phyloP scores from a whole-genome alignment of 2,113 vertebrate species.

The Crotalus helleri region DNA sequence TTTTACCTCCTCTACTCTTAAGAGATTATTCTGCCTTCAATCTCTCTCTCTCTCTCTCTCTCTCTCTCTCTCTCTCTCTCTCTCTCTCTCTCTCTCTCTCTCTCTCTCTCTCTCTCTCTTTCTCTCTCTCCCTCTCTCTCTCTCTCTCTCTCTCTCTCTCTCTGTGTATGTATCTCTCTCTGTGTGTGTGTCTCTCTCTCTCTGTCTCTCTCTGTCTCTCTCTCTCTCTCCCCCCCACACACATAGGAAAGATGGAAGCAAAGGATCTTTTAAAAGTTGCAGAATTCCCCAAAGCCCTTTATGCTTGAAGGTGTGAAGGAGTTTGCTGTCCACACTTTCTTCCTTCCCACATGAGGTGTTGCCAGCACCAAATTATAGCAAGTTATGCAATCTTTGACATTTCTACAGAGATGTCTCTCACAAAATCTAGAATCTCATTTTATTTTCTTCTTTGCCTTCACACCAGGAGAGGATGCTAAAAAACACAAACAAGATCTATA shows the following conservation, averaged over 20 bases:
- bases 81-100: too few relatives aligned
- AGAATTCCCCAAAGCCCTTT: neutral
- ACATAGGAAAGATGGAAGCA: neutral
- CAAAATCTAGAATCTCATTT: neutral
- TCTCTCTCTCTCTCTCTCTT: too few relatives aligned
- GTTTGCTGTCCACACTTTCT: slow-evolving; percentile 10
- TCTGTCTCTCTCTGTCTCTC: too few relatives aligned
- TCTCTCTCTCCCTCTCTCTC: too few relatives aligned
- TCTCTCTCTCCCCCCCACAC: neutral
- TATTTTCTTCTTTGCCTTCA: neutral
- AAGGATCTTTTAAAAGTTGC: slow-evolving; percentile 2
- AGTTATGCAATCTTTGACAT: neutral
- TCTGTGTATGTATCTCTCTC: too few relatives aligned
- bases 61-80: too few relatives aligned
- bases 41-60: neutral
- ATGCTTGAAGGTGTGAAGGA: slow-evolving; percentile 24
- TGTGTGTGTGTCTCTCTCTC: too few relatives aligned
- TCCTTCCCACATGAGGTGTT: neutral
- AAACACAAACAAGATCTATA: neutral
- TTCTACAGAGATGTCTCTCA: neutral
- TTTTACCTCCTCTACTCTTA: slow-evolving; percentile 9
- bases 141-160: too few relatives aligned
- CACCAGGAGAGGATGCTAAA: neutral
- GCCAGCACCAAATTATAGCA: neutral
- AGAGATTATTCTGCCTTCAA: slow-evolving; percentile 12